Evolutionary conservation across 2,888 invertebrate species (phyloP).

Genomic region (Catocala fraxini): DNA sequence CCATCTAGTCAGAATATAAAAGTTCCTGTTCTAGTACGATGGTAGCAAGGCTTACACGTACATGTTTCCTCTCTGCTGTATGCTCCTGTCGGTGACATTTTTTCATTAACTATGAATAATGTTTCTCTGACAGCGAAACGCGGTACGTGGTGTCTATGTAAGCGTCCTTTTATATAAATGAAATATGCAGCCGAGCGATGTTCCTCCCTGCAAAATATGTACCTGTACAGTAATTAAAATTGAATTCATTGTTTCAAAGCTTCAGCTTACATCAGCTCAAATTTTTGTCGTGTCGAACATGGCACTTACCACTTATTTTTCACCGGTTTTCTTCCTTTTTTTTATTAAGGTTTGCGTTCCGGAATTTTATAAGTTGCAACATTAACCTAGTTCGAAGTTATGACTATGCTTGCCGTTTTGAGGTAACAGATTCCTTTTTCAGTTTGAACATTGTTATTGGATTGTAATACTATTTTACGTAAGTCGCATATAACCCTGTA

Average conservation of each 20-base stretch:
- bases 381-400: too few species aligned
- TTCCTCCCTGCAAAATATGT: conserved; percentile 17
- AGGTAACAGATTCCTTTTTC: too few species aligned
- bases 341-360: too few species aligned
- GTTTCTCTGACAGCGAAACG: conserved; percentile 44
- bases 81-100: conserved; percentile 49
- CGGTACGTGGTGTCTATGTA: conserved; percentile 31
- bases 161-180: conserved; percentile 44
- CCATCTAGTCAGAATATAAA: conserved; percentile 1
- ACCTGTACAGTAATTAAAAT: conserved; percentile 34
- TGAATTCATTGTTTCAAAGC: conserved; percentile 25
- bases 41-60: conserved; percentile 18
- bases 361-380: too few species aligned
- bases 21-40: conserved; percentile 8
- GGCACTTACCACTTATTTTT: not conserved
- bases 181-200: conserved; percentile 39
- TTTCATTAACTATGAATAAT: conserved; percentile 55
- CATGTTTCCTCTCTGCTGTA: conserved; percentile 23
- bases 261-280: not conserved
- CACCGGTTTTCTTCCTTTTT: not conserved
- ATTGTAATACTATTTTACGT: too few species aligned
- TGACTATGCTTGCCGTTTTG: too few species aligned
- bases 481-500: too few species aligned
- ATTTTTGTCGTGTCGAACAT: not conserved
- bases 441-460: too few species aligned